phyloP scores from a whole-genome alignment of 1,140 invertebrate genomes.

The Trypoxylus dichotomus region DNA sequence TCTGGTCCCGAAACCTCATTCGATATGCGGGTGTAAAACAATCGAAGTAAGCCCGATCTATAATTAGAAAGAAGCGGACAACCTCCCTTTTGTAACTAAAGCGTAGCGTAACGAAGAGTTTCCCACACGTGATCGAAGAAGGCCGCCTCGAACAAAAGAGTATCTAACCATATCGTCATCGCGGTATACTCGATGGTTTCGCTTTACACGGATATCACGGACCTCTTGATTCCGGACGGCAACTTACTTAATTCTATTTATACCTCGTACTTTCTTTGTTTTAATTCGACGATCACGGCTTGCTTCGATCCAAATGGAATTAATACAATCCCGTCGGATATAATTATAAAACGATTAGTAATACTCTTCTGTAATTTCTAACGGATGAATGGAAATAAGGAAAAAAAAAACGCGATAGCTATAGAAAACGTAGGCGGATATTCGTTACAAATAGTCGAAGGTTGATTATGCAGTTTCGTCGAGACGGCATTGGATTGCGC shows the following conservation, averaged over 20 bases:
- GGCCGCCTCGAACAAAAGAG: not conserved
- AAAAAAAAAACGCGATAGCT: too few relatives aligned
- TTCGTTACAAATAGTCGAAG: too few relatives aligned
- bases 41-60: not conserved
- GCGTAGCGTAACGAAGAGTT: not conserved
- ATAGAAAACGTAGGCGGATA: too few relatives aligned
- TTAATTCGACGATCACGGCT: not conserved
- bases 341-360: too few relatives aligned
- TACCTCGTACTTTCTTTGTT: not conserved
- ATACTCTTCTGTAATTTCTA: too few relatives aligned
- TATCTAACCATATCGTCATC: not conserved
- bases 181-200: not conserved
- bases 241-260: not conserved
- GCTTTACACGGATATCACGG: not conserved
- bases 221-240: not conserved
- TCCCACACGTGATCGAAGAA: conserved; percentile 2
- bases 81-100: not conserved
- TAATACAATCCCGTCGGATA: too few relatives aligned
- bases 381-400: too few relatives aligned
- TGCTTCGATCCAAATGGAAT: too few relatives aligned
- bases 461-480: too few relatives aligned
- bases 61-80: conserved; percentile 2
- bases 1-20: not conserved
- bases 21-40: conserved; percentile 11
- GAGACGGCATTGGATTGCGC: too few relatives aligned